Base-by-base conservation (phyloP, 1,140 invertebrate species). In the Fopius arisanus region DNA sequence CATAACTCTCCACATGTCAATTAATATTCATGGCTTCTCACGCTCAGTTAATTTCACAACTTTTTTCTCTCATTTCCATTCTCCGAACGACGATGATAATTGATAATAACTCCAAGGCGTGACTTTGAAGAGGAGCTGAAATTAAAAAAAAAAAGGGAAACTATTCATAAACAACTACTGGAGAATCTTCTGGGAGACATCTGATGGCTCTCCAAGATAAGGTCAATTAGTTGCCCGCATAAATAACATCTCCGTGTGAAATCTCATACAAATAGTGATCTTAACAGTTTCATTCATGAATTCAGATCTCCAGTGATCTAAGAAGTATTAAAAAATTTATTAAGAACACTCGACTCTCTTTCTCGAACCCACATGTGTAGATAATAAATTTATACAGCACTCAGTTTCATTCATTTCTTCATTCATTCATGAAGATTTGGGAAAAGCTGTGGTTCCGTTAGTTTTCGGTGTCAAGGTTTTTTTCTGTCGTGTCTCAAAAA, bases 151-250 rank as follows among this genome's bases (percentile, higher is more conserved):
- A 48, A 16, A 4, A 48, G 10, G 48, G 9, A 0, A 16, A 23
- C 0, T 21, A 7, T 54, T 23, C 7, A 26, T 62, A 29, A 62
- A 28, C 12, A 29, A 28, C 26, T 23, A 62, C 54, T 62, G 26
- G 26, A 66, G 51, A 29, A 70, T 70, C 54, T 73, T n/a, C 41
- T 54, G 9, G 19, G 51, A 43, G 21, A 54, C n/a, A 59, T 54
- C 31, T 19, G 71, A 67, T 73, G 63, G 40, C 16, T 54, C 9
- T 29, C 33, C 31, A 43, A 51, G 71, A 73, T 73, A 73, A 67
- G 71, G 63, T 73, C 71, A 73, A 73, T 73, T 73, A 67, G 71
- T 40, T 73, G 65, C 71, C 71, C 71, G 71, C 71, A 73, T 73
- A 67, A 73, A 73, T 73, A 73, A 73, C 41, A 26, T 59, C 23